Evolutionary conservation across 2,888 invertebrate species (phyloP), one percentile per base, ranked within the genome.

Genomic region (Pecten maximus): DNA sequence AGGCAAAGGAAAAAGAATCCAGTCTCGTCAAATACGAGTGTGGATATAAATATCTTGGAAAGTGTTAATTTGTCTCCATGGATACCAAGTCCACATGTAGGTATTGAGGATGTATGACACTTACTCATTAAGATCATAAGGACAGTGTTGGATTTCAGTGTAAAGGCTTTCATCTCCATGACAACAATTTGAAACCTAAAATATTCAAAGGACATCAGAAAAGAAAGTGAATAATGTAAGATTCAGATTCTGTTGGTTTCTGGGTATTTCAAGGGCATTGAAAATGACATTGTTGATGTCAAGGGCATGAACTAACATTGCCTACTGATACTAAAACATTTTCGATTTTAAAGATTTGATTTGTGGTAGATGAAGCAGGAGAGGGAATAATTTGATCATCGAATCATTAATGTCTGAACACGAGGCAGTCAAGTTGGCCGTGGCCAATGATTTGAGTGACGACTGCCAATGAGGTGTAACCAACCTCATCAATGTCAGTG

Each of bases 381-480:
- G 28, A 74, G 28, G 35, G 74, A 74, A 28, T 23, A 35, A 74
- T 19, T 74, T 74, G 6, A 28, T 74, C 28, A 74, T 74, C 23
- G 28, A 6, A 74, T 23, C 35, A 35, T 74, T 74, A 4, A 28
- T 4, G 44, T 44, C 44, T 44, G 2, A 19, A 8, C 23, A 54
- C 23, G 23, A 28, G 74, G 35, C 74, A 35, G 74, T 74, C 23
- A 35, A 23, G 74, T 28, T 16, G 16, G 74, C 74, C 74, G 16
- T 28, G 74, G 74, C 74, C 74, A 74, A 28, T 74, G 74, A 74
- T 28, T 74, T 35, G 74, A 74, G 74, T 74, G 35, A 74, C 28
- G 74, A 74, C 35, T 74, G 23, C 35, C 74, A 74, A 35, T 74
- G 74, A 35, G 35, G 74, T 74, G 74, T 35, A 74, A 35, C 74